Evolutionary conservation across 1,140 invertebrate species (phyloP), one percentile per base, ranked within the genome.

Genomic region (Drosophila persimilis): DNA sequence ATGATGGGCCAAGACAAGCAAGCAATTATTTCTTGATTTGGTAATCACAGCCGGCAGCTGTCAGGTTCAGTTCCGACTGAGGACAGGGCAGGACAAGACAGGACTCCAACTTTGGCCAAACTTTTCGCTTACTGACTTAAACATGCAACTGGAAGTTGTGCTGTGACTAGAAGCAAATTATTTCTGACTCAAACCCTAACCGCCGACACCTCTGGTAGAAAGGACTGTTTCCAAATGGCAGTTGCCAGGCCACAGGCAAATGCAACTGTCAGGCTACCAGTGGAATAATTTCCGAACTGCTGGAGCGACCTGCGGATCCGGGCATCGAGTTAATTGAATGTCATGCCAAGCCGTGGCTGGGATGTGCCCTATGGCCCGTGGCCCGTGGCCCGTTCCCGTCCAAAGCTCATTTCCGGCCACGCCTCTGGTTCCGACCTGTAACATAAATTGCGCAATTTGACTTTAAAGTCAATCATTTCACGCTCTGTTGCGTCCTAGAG

Each of bases 391-490:
- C 6, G 5, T 29, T 3, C 57, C 35, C 13, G 35, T 39, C 11
- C 48, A 29, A 57, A 73, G 80, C 77, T 64, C 69, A 73, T 80
- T 77, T 77, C 50, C 66, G 57, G 31, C 35, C 31, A 57, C 51
- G 62, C 73, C 59, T 45, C 15, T 20, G 41, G 39, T 4, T 11
- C 11, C 43, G 17, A 22, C 51, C 26, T 53, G 44, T 31, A 39
- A 50, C 67, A 66, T 80, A 77, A 76, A 67, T 77, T 74, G 69
- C 59, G 65, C 77, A 80, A 67, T 71, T 77, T 85, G 77, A 77
- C 73, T 86, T 86, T 85, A 86, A 86, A 85, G 73, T 80, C 77
- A 77, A 85, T 85, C 69, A 85, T 85, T 80, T 80, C 47, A 58
- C 44, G 67, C 57, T 65, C 20, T 26, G 11, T 6, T 15, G 6